These are phyloP conservation scores for Lasioglossum leucozonium DNA, from an alignment of 2,888 invertebrate species.

Conservation along the genomic window DNA sequence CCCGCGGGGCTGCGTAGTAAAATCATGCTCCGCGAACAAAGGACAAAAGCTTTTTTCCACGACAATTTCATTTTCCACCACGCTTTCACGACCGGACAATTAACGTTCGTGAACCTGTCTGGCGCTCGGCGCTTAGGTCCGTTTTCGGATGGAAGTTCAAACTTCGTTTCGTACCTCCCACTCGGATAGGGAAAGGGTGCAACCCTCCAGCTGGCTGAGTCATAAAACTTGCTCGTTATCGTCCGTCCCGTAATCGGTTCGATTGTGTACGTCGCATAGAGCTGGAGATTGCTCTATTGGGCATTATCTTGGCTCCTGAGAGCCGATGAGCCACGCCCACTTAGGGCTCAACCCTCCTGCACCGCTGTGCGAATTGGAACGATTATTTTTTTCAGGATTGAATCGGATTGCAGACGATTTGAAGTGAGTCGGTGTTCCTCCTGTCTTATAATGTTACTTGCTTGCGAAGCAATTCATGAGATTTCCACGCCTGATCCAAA, in stretches of 20 bases:
- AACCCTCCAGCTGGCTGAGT: neutral
- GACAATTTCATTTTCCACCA: neutral
- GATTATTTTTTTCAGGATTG: no score
- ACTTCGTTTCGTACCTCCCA: neutral
- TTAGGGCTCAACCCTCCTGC: neutral
- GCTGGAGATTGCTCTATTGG: neutral
- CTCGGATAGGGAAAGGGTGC: neutral
- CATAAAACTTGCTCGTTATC: neutral
- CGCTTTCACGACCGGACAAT: neutral
- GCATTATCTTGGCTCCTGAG: neutral
- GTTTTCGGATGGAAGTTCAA: neutral
- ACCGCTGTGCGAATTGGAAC: no score
- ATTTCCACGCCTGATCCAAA: no score
- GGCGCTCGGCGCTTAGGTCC: neutral
- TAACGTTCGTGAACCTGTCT: neutral
- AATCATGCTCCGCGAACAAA: conserved; percentile 27
- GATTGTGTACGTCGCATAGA: neutral
- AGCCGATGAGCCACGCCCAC: neutral
- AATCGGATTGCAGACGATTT: no score
- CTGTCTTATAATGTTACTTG: no score
- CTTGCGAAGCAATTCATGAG: no score
- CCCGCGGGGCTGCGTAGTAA: neutral
- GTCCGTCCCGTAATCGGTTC: neutral
- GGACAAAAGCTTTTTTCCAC: conserved; percentile 5
- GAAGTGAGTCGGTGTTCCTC: no score